Conservation (phyloP, 2,888 invertebrate genomes). For the Apamea anceps region DNA sequence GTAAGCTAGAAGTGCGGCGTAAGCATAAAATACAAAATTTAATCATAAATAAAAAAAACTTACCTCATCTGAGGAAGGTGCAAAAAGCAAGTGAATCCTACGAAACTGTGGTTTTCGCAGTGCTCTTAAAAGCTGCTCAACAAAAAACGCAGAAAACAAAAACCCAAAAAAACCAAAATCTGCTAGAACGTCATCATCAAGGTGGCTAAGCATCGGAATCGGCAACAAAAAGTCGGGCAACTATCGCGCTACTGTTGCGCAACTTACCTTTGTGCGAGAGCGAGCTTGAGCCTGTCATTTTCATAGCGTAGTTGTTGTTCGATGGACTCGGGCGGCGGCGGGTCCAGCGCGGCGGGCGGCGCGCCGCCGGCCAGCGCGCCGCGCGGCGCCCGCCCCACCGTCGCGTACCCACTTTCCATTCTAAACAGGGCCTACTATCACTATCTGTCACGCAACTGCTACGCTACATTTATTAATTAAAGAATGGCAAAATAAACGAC, state of each 20-base stretch:
- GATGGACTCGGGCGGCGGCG: constrained; percentile 86
- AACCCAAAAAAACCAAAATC: constrained; percentile 31
- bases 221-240: constrained; percentile 22
- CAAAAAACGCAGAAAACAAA: constrained; percentile 36
- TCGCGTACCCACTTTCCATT: constrained; percentile 75
- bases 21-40: neutral
- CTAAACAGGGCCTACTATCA: constrained; percentile 54
- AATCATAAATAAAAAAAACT: neutral
- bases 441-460: constrained; percentile 34
- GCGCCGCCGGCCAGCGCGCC: constrained; percentile 66
- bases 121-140: constrained; percentile 23
- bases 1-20: neutral
- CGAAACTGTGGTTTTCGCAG: neutral
- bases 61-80: constrained; percentile 18
- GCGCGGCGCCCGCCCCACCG: constrained; percentile 77
- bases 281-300: constrained; percentile 97
- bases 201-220: constrained; percentile 13
- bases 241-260: constrained; percentile 59
- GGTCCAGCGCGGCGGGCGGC: constrained; percentile 56
- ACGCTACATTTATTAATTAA: constrained; percentile 2
- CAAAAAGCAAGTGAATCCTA: constrained; percentile 25
- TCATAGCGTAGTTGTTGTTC: constrained; percentile 96
- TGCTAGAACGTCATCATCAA: neutral
- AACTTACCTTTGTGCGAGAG: constrained; percentile 92
- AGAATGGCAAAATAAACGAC: neutral